Conservation (phyloP, 2,797 vertebrate species). For the Neolamprologus multifasciatus region DNA sequence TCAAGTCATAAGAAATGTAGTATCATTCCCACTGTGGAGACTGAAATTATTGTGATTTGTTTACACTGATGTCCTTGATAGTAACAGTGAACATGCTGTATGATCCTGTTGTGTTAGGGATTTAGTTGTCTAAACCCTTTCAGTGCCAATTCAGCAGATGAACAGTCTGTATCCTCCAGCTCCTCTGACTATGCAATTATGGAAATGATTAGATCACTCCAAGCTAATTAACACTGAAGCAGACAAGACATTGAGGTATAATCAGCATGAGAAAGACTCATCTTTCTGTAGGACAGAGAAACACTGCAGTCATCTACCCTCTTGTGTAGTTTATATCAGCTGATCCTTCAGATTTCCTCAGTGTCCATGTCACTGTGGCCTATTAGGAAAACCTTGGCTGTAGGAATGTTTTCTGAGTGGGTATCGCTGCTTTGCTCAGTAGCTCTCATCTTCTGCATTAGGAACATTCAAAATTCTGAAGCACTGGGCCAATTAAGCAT, state of each 20-base stretch:
- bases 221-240: not conserved
- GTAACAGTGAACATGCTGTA: not conserved
- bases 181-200: conserved; percentile 14
- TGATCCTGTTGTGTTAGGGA: not conserved
- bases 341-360: not conserved
- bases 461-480: not conserved
- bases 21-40: not conserved
- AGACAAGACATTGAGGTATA: not conserved
- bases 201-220: conserved; percentile 6
- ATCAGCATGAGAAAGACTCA: not conserved
- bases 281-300: not conserved
- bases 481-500: not conserved
- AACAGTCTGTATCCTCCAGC: not conserved
- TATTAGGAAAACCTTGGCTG: not conserved
- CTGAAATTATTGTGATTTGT: not conserved
- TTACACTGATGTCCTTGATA: not conserved
- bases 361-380: not conserved
- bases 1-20: not conserved
- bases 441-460: not conserved
- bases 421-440: not conserved
- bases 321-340: not conserved
- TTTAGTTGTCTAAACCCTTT: not conserved
- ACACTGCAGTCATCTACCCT: not conserved
- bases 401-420: not conserved
- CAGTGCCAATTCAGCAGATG: not conserved